These are phyloP conservation scores for Rhyacichthys aspro DNA, from an alignment of 2,797 vertebrate species.

Conservation along the genomic window DNA sequence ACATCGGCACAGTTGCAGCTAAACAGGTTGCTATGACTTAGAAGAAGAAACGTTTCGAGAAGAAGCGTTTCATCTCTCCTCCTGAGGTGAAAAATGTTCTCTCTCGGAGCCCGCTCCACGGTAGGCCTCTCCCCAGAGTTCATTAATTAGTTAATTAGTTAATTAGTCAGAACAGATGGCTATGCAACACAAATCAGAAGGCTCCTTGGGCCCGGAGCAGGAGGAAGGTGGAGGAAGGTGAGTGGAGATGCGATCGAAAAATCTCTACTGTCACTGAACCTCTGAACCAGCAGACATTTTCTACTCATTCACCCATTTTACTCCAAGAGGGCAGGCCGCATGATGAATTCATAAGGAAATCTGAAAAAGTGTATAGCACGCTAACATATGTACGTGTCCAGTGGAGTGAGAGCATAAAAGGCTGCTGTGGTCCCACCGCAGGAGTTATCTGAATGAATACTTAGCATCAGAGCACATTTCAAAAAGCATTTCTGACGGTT, in stretches of 20 bases:
- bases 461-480: constrained; percentile 76
- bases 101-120: constrained; percentile 53
- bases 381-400: constrained; percentile 6
- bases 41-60: constrained; percentile 54
- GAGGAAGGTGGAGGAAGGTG: constrained; percentile 74
- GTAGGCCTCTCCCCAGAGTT: constrained; percentile 79
- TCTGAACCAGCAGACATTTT: constrained; percentile 65
- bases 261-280: constrained; percentile 61
- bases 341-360: constrained; percentile 46
- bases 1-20: constrained; percentile 16
- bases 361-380: constrained; percentile 28
- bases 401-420: constrained; percentile 17
- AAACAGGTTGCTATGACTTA: constrained; percentile 33
- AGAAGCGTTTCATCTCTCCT: constrained; percentile 71
- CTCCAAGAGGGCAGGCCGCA: constrained; percentile 17
- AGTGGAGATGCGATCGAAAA: constrained; percentile 50
- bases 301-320: constrained; percentile 56
- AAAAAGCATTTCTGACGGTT: constrained; percentile 76
- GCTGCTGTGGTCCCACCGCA: constrained; percentile 43
- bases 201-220: constrained; percentile 67
- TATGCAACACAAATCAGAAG: constrained; percentile 78
- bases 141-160: constrained; percentile 86
- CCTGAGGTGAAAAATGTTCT: constrained; percentile 76
- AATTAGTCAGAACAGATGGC: constrained; percentile 84
- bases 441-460: constrained; percentile 72